A percentile compares a stretch with the other conserved stretches of the same genome.
These are phyloP conservation scores for Cuculus canorus DNA, from an alignment of 2,797 vertebrate species.

Conservation along the genomic window DNA sequence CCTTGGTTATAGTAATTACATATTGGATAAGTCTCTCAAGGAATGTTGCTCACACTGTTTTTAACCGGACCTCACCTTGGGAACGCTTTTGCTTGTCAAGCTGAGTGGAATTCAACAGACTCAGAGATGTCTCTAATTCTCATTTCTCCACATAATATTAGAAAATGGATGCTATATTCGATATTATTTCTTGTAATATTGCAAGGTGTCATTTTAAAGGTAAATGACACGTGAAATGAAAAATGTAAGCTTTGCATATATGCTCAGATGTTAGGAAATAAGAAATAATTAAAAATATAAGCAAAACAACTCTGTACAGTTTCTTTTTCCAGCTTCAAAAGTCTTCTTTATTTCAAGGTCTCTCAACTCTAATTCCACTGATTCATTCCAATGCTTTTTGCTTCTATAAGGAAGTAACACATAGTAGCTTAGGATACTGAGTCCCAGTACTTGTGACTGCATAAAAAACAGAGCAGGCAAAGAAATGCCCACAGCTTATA, in stretches of 20 bases:
- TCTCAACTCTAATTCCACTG: background rate
- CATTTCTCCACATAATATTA: background rate
- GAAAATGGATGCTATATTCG: slow-evolving; percentile 1
- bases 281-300: background rate
- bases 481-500: background rate
- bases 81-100: background rate
- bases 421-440: background rate
- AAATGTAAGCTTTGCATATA: background rate
- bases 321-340: background rate
- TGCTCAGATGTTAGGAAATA: background rate
- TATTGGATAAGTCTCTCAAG: slow-evolving; percentile 40
- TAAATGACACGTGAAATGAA: background rate
- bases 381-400: background rate
- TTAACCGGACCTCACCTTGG: background rate
- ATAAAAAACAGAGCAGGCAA: background rate
- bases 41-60: background rate
- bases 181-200: background rate
- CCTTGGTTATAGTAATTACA: slow-evolving; percentile 24
- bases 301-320: background rate
- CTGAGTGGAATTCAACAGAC: background rate
- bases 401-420: background rate
- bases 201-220: background rate
- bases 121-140: slow-evolving; percentile 5
- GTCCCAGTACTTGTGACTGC: background rate
- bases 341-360: background rate